These are phyloP conservation scores for Ophiothrix spiculata DNA, from an alignment of 35 echinoderm and acorn worm genomes.

Conservation along the genomic window DNA sequence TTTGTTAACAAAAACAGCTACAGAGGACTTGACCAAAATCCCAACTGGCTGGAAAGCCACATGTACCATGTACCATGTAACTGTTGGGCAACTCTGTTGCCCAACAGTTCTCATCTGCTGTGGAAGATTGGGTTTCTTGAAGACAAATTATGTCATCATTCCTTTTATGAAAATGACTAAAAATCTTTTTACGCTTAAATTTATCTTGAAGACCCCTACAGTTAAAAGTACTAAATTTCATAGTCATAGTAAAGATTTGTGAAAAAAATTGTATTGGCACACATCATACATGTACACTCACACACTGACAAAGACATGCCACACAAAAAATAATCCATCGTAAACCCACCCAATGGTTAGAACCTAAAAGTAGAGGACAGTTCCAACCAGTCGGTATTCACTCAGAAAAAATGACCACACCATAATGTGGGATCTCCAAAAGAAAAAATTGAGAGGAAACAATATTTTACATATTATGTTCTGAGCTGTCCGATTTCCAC, in stretches of 20 bases:
- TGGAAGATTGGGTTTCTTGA: constrained; percentile 6
- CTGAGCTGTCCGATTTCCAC: too few species aligned
- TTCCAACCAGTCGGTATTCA: neutral
- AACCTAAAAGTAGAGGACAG: neutral
- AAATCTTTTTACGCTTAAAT: constrained; percentile 15
- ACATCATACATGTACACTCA: neutral
- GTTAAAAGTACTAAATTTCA: constrained; percentile 3
- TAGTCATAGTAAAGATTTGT: neutral
- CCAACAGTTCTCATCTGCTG: neutral
- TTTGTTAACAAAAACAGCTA: neutral
- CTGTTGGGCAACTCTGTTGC: neutral
- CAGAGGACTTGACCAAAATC: neutral
- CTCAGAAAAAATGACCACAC: too few species aligned
- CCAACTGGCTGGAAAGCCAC: neutral
- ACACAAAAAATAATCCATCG: neutral
- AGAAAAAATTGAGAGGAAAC: too few species aligned
- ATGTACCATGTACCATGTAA: neutral
- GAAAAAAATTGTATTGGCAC: neutral
- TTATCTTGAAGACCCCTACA: constrained; percentile 11
- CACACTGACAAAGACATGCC: neutral
- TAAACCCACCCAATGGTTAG: neutral
- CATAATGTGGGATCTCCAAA: too few species aligned
- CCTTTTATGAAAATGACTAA: constrained; percentile 9
- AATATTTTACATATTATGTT: too few species aligned
- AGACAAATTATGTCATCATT: constrained; percentile 13